Evolutionary conservation across 2,113 vertebrate species (phyloP).

Genomic region (Microcebus ravelobensis): DNA sequence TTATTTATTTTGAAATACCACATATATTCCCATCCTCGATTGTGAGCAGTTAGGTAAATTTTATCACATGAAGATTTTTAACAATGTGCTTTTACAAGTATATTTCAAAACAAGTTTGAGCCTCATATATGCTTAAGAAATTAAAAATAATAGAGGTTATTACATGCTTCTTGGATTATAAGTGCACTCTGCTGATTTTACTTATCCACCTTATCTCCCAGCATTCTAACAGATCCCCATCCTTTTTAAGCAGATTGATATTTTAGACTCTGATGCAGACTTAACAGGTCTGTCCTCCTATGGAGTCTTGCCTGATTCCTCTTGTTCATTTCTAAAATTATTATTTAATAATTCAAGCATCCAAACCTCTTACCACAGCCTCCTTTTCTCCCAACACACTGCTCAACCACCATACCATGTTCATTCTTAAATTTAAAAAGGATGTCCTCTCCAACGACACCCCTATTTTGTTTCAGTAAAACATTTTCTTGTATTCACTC

Average conservation of each 20-base stretch:
- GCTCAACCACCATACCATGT: neutral
- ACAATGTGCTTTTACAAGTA: neutral
- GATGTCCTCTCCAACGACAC: neutral
- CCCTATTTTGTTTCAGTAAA: neutral
- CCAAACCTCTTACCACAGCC: neutral
- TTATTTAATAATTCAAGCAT: neutral
- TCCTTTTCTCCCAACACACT: neutral
- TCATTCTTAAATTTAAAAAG: neutral
- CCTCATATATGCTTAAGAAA: neutral
- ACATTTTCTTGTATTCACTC: neutral
- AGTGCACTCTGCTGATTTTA: neutral
- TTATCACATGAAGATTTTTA: neutral
- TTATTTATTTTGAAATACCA: slow-evolving; percentile 13
- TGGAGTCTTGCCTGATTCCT: neutral
- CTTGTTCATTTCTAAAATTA: neutral
- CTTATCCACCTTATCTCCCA: neutral
- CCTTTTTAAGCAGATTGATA: neutral
- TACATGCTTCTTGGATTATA: neutral
- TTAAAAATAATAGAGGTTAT: neutral
- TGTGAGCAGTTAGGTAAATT: neutral
- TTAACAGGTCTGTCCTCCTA: neutral
- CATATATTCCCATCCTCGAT: neutral
- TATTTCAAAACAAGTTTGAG: neutral
- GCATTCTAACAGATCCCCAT: neutral
- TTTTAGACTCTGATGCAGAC: neutral